Evolutionary conservation across 2,797 vertebrate genomes (phyloP), one percentile per base, ranked within the genome.

Genomic region (Takifugu ocellatus): DNA sequence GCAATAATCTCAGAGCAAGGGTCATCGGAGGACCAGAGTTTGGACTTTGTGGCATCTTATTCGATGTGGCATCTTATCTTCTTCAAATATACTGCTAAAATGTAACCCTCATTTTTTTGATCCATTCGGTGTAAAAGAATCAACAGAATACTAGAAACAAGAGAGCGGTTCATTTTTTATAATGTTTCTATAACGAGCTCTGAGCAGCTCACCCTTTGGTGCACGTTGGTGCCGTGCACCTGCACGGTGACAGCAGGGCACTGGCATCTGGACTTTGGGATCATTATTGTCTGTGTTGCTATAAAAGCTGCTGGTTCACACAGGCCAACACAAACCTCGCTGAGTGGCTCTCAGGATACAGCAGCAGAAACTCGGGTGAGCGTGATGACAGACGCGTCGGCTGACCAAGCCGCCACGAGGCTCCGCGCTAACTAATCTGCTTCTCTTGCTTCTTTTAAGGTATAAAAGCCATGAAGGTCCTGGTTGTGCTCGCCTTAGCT

Each of bases 381-480:
- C 3, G 6, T 6, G 27, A 50, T 21, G 17, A 36, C 14, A 25
- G 5, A 17, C 26, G 3, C 1, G 25, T 21, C 17, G 3, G 6
- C 6, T 12, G 3, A 15, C 16, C 11, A 46, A 1, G 21, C 29
- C 14, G 6, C 3, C 17, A 42, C 49, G 29, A 0, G 8, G 15
- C 25, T 55, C 6, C 1, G 25, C 48, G 17, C 67, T 72, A 54
- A 66, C 44, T 24, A n/a, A 2, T 6, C 52, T 12, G 49, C 39
- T 50, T 51, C 8, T 17, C 17, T 17, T 17, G 17, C 17, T 51
- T 49, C 10, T 58, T 16, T 5, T 12, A 58, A 59, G 70, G 49
- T 80, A 60, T 33, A 49, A 70, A n/a, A 82, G 46, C 77, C 70
- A 92, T 92, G 91, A 92, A 86, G 85, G 69, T 89, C 64, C 77